Base-by-base conservation (phyloP, 2,113 vertebrate species). In the Coryphaenoides rupestris region DNA sequence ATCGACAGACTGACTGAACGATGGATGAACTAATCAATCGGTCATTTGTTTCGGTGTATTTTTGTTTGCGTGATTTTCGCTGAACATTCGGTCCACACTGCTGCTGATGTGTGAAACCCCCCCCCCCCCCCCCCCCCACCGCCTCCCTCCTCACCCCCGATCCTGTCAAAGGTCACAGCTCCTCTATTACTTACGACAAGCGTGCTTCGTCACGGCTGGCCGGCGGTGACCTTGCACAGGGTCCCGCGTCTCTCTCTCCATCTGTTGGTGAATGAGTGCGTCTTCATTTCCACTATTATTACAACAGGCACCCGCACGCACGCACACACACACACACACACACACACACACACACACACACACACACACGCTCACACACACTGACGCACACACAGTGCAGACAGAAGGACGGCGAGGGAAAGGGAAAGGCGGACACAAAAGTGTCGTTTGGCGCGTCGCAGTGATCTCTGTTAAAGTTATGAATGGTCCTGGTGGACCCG, bases 151-250 rank as follows among this genome's bases (percentile, higher is more conserved):
- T 71, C 69, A 67, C 58, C 76, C 75, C 60, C 60, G 70, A 40
- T 68, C 55, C 64, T 58, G 40, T 73, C 64, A 86, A 83, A 79
- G 81, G 84, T 76, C 84, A 79, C 47, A 57, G 68, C 73, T 82
- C 70, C 80, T n/a, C n/a, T 73, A 78, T 79, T 82, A 85, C 84
- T 86, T 86, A 85, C 78, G 74, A 74, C 69, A 76, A 46, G 33
- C 75, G 62, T 69, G 77, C 80, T 82, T 72, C 82, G 84, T 87
- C 80, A 87, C 58, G 71, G 69, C 62, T 76, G 72, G 21, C 28
- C 73, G 77, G 72, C 71, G 60, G 65, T 84, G 86, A 89, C 87
- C 87, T 88, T 86, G 82, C 72, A 40, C 19, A 9, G 19, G 52
- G 60, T 49, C 58, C 19, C 47, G 22, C 7, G 62, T 82, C 73